These are phyloP conservation scores for Araneus ventricosus DNA, from an alignment of 1,140 invertebrate species.

Conservation along the genomic window DNA sequence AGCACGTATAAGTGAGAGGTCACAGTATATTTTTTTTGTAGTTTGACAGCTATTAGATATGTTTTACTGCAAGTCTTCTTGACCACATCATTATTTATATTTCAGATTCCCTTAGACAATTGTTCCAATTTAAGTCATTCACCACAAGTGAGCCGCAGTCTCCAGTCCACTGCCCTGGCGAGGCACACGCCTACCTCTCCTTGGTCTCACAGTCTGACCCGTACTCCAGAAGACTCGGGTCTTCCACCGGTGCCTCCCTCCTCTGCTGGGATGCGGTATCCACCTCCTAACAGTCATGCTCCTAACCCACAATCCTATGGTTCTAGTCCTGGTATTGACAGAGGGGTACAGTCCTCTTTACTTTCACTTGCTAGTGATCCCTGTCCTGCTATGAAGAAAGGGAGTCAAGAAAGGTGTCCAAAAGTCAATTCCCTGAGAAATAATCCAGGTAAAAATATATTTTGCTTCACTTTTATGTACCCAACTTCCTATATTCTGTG, in stretches of 20 bases:
- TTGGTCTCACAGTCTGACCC: conserved; percentile 31
- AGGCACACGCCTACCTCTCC: conserved; percentile 23
- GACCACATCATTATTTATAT: background rate
- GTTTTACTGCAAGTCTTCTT: too few species aligned
- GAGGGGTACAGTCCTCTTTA: conserved; percentile 82
- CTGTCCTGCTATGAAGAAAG: conserved; percentile 14
- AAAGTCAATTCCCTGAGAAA: conserved; percentile 20
- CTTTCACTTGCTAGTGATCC: conserved; percentile 80
- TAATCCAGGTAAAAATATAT: background rate
- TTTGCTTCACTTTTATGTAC: background rate
- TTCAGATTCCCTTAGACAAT: conserved; percentile 66
- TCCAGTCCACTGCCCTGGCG: conserved; percentile 42
- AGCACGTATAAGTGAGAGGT: too few species aligned
- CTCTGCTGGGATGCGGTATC: conserved; percentile 15
- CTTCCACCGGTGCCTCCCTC: conserved; percentile 34
- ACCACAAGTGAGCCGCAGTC: conserved; percentile 60
- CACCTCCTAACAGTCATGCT: conserved; percentile 23
- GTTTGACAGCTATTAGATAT: too few species aligned
- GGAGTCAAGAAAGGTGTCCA: conserved; percentile 3
- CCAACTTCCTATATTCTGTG: too few species aligned
- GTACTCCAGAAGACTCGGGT: conserved; percentile 1
- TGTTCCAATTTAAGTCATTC: conserved; percentile 52
- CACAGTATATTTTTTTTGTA: too few species aligned
- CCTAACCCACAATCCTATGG: conserved; percentile 57
- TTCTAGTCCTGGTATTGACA: conserved; percentile 79